phyloP scores from a whole-genome alignment of 2,113 vertebrate species.

The Pantherophis guttatus region DNA sequence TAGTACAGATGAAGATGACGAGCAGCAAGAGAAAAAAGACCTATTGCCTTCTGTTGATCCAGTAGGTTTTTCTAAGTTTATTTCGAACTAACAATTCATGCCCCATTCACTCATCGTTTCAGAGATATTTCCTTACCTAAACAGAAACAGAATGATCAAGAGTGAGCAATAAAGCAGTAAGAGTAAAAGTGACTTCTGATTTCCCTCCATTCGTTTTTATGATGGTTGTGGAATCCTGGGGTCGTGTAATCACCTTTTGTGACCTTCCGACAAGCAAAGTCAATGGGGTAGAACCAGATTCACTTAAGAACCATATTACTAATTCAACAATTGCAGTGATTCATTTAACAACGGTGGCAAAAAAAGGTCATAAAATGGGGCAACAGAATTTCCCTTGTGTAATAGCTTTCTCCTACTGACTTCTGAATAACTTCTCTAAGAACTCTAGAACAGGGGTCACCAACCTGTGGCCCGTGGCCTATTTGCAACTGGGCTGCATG shows the following conservation, averaged over 20 bases:
- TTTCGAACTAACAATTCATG: background rate
- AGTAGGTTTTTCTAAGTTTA: constrained; percentile 67
- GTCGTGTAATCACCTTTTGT: background rate
- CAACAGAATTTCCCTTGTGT: background rate
- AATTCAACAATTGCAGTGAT: background rate
- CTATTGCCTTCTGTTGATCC: constrained; percentile 83
- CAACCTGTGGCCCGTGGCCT: background rate
- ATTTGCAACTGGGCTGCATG: background rate
- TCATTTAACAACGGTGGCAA: background rate
- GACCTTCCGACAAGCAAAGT: background rate
- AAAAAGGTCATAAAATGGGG: background rate
- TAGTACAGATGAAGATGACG: constrained; percentile 91
- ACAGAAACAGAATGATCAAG: background rate
- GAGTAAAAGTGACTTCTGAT: background rate
- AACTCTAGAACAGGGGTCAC: background rate
- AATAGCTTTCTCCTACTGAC: background rate
- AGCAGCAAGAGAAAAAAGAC: constrained; percentile 79
- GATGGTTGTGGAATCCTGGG: background rate
- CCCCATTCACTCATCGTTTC: background rate
- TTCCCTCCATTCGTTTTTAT: background rate
- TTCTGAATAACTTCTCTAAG: background rate
- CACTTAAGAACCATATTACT: background rate
- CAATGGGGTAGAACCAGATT: background rate
- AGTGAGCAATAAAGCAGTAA: background rate
- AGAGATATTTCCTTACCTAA: background rate